Evolutionary conservation across 2,888 invertebrate genomes (phyloP), one percentile per base, ranked within the genome.

Genomic region (Agrochola lychnidis): DNA sequence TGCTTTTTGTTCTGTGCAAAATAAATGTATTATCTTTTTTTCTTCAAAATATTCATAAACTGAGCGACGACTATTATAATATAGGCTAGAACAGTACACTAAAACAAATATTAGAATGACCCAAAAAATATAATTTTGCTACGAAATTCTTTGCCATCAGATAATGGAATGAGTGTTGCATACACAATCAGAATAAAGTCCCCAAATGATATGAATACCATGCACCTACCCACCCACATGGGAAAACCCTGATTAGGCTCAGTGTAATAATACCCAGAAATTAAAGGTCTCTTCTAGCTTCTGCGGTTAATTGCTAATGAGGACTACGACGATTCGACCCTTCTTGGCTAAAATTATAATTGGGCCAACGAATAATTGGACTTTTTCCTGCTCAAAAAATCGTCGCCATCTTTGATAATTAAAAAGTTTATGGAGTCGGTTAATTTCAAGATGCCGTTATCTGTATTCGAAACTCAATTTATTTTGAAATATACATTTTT

Each of bases 341-440:
- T 70, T 73, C 76, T 75, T 66, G 68, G 56, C 7, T 40, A 81
- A 78, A 83, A 85, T 78, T 79, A 75, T 85, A 85, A 79, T 84
- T 82, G 42, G n/a, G 57, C n/a, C n/a, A 68, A 40, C n/a, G 57
- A 25, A 75, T 85, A 85, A 76, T 80, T 82, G 42, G 10, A 42
- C 40, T 16, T 63, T 53, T 78, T 78, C 64, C 63, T 73, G 42
- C 73, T 30, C 25, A 61, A 79, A 86, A 79, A 73, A 14, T 70
- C 48, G 61, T 25, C 7, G 74, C 81, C 73, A 81, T 81, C 57
- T 83, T 79, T 25, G 53, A 14, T 59, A 69, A 70, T 78, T 76
- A 57, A 25, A 71, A 79, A 51, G 30, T 56, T 48, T 62, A 63
- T 62, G n/a, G 14, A 68, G 56, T 62, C 16, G 2, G 70, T 66